A percentile compares a stretch with the other conserved stretches of the same genome.
Evolutionary conservation across 2,113 vertebrate genomes (phyloP).

Genomic region (Colossoma macropomum): DNA sequence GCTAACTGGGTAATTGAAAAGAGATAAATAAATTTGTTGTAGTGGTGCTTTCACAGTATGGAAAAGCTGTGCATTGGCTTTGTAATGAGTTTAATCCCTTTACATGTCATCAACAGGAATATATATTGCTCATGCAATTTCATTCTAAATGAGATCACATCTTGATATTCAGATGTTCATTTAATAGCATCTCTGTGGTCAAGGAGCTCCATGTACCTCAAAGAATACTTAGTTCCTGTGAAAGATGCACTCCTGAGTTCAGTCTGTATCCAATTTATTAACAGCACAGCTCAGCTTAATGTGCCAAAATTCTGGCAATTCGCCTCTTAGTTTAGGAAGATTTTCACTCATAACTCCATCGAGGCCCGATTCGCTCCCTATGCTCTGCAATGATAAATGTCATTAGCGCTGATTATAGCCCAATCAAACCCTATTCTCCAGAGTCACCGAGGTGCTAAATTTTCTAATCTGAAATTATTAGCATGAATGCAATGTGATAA

Average conservation of each 20-base stretch:
- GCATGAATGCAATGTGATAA: slow-evolving; percentile 41
- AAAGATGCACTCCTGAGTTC: background rate
- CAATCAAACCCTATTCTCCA: slow-evolving; percentile 50
- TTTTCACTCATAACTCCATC: background rate
- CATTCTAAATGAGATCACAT: background rate
- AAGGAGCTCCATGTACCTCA: slow-evolving; percentile 1
- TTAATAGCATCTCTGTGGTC: background rate
- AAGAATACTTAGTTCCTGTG: background rate
- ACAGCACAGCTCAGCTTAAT: slow-evolving; percentile 30
- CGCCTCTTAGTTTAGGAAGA: background rate
- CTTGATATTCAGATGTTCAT: background rate
- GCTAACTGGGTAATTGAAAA: slow-evolving; percentile 17
- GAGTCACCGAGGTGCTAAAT: slow-evolving; percentile 17
- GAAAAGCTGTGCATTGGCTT: background rate
- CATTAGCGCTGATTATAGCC: slow-evolving; percentile 32
- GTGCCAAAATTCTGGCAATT: background rate
- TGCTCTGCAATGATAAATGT: slow-evolving; percentile 27
- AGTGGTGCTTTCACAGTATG: background rate
- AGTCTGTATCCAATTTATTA: background rate
- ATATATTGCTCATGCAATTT: background rate
- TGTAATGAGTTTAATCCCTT: background rate
- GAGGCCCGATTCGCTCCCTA: background rate
- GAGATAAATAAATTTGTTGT: slow-evolving; percentile 33
- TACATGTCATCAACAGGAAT: slow-evolving; percentile 4
- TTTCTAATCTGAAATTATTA: slow-evolving; percentile 39